phyloP scores from a whole-genome alignment of 2,797 vertebrate genomes.

The Chloroceryle amazona region DNA sequence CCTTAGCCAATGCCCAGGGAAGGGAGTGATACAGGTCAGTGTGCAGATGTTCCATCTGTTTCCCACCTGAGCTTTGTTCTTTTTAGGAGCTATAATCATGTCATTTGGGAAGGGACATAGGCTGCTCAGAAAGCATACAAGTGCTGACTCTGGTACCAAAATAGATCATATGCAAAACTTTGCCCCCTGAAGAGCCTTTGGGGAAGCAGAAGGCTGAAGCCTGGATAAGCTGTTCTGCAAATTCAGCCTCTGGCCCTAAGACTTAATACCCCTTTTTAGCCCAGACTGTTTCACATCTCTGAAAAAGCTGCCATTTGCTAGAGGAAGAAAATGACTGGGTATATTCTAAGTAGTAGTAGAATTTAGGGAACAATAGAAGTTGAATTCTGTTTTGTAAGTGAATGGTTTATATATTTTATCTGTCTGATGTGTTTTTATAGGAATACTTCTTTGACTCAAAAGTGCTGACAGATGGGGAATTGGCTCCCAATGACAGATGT shows the following conservation, averaged over 20 bases:
- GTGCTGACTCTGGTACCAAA: constrained; percentile 15
- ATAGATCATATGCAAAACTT: not conserved
- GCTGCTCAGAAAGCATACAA: not conserved
- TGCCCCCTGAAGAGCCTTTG: not conserved
- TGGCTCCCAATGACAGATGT: constrained; percentile 97
- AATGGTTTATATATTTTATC: not conserved
- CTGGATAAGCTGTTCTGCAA: not conserved
- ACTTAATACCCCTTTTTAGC: not conserved
- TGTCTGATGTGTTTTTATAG: constrained; percentile 75
- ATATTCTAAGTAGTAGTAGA: not conserved
- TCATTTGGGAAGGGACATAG: not conserved
- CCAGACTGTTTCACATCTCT: not conserved
- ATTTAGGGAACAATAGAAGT: not conserved
- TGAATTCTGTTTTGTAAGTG: not conserved
- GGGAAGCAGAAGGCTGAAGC: not conserved
- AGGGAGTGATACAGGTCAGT: not conserved
- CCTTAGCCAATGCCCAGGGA: not conserved
- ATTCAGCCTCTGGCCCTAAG: not conserved
- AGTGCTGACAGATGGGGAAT: constrained; percentile 95
- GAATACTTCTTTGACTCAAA: constrained; percentile 99
- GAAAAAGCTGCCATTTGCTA: not conserved
- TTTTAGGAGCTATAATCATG: not conserved
- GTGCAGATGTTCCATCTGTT: constrained; percentile 6
- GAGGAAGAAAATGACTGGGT: not conserved
- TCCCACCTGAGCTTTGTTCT: constrained; percentile 3